phyloP scores from a whole-genome alignment of 1,140 invertebrate genomes.

The Drosophila kanapiae region DNA sequence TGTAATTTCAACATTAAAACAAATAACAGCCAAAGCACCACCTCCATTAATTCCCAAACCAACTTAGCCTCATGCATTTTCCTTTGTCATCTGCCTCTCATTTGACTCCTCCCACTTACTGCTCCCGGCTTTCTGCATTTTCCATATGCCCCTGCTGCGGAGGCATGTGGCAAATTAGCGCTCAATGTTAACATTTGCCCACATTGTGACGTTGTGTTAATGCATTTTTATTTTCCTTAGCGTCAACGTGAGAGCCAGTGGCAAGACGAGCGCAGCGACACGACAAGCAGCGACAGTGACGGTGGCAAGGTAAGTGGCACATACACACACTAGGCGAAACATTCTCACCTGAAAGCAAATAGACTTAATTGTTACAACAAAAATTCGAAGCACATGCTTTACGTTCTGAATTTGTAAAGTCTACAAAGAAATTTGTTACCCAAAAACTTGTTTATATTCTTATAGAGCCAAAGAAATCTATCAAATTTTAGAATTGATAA shows the following conservation, averaged over 20 bases:
- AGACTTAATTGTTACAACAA: too few relatives aligned
- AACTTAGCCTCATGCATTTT: slow-evolving; percentile 24
- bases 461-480: too few relatives aligned
- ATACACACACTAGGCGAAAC: not conserved
- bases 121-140: not conserved
- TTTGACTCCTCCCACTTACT: not conserved
- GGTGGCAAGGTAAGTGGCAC: not conserved
- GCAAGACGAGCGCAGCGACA: not conserved
- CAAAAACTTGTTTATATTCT: too few relatives aligned
- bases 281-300: not conserved
- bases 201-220: slow-evolving; percentile 79
- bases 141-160: slow-evolving; percentile 29
- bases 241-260: not conserved
- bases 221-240: slow-evolving; percentile 72
- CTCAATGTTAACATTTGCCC: slow-evolving; percentile 78
- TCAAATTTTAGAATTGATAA: too few relatives aligned
- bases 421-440: too few relatives aligned
- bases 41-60: slow-evolving; percentile 4
- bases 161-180: slow-evolving; percentile 74
- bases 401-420: too few relatives aligned
- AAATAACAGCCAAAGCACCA: not conserved
- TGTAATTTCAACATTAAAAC: not conserved
- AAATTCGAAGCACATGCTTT: too few relatives aligned
- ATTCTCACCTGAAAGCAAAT: too few relatives aligned
- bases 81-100: slow-evolving; percentile 8